Conservation (phyloP, 2,113 vertebrate species). For the Phalacrocorax aristotelis region DNA sequence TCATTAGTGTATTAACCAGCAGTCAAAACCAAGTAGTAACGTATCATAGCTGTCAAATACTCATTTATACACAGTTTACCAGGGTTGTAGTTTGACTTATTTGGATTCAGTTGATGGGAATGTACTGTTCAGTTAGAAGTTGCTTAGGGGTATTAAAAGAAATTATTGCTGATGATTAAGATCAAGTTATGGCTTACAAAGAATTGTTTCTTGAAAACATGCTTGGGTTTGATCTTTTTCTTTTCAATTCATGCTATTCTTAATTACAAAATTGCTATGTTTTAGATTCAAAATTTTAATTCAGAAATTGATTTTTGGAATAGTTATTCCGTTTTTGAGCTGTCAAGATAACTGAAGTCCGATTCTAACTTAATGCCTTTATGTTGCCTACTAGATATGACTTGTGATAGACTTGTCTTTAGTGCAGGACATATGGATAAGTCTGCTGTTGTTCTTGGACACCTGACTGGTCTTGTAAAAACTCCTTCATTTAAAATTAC, state of each 20-base stretch:
- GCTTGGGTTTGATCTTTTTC: neutral
- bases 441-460: conserved; percentile 5
- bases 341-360: neutral
- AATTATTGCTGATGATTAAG: neutral
- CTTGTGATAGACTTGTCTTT: neutral
- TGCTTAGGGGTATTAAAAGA: neutral
- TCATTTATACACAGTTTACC: neutral
- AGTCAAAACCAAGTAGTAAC: neutral
- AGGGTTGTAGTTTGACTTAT: neutral
- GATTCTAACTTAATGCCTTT: neutral
- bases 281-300: neutral
- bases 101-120: neutral
- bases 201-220: neutral
- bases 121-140: neutral
- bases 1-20: neutral
- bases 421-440: neutral
- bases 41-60: neutral
- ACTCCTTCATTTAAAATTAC: neutral
- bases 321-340: neutral
- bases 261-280: neutral
- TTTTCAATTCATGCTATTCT: neutral
- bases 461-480: neutral
- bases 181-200: neutral
- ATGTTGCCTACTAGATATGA: neutral
- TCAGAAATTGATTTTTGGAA: neutral